These are phyloP conservation scores for Gryllus bimaculatus DNA, from an alignment of 1,140 invertebrate genomes.

Conservation along the genomic window DNA sequence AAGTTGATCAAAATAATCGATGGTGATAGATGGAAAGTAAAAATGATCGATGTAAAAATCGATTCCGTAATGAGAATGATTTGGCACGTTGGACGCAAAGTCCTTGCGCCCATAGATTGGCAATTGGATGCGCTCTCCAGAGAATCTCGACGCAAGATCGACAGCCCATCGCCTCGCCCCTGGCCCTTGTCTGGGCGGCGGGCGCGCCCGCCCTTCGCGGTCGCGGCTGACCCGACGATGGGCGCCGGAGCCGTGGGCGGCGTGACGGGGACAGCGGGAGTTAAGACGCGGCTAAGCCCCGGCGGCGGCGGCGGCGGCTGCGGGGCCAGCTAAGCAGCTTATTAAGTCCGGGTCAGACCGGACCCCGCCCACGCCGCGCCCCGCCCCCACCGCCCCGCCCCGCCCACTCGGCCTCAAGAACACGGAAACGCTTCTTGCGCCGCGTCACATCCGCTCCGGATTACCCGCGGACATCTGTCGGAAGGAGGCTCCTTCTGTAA, in stretches of 20 bases:
- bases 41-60: too few species aligned
- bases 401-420: neutral
- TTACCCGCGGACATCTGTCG: slow-evolving; percentile 2
- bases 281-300: slow-evolving; percentile 2
- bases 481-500: neutral
- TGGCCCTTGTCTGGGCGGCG: too few species aligned
- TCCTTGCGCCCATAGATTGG: too few species aligned
- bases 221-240: neutral
- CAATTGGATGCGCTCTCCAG: too few species aligned
- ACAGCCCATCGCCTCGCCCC: too few species aligned
- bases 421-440: neutral
- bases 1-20: too few species aligned
- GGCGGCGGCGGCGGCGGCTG: neutral
- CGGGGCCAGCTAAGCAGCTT: neutral
- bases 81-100: too few species aligned
- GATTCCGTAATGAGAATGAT: too few species aligned
- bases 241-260: neutral
- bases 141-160: too few species aligned
- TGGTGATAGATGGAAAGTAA: too few species aligned
- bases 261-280: neutral
- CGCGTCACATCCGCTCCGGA: neutral
- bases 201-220: too few species aligned
- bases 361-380: neutral
- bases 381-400: too few species aligned
- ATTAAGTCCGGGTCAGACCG: neutral